phyloP scores from a whole-genome alignment of 2,888 invertebrate species.

The Dasypolia templi region DNA sequence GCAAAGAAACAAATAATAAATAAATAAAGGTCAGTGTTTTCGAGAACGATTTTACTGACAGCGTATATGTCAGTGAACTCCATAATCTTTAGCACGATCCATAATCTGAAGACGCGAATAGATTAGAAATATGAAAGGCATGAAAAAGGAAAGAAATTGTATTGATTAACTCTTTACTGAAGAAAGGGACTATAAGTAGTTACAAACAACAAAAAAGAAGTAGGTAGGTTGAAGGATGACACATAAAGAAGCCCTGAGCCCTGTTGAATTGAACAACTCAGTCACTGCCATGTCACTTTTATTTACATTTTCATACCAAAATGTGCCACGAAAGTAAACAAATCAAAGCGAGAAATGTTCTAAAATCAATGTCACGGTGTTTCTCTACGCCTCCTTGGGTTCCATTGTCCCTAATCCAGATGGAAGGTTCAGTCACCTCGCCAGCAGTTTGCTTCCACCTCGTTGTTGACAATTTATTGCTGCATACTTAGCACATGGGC shows the following conservation, averaged over 20 bases:
- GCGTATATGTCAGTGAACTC: constrained; percentile 62
- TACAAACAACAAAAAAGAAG: background rate
- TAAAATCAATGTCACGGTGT: constrained; percentile 72
- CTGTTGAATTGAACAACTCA: background rate
- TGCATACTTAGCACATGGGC: constrained; percentile 61
- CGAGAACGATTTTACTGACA: constrained; percentile 51
- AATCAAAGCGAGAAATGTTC: constrained; percentile 64
- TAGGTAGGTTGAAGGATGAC: background rate
- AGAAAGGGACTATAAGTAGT: background rate
- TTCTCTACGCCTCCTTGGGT: constrained; percentile 71
- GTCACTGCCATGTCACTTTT: background rate
- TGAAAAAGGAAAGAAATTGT: constrained; percentile 1
- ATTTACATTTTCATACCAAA: constrained; percentile 14
- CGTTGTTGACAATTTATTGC: constrained; percentile 78
- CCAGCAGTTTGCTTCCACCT: constrained; percentile 78
- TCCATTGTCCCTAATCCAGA: constrained; percentile 81
- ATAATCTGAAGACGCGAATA: constrained; percentile 39
- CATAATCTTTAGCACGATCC: constrained; percentile 56
- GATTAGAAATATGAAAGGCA: constrained; percentile 21
- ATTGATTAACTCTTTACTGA: constrained; percentile 6
- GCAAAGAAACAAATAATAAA: constrained; percentile 50
- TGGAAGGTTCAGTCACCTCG: constrained; percentile 78
- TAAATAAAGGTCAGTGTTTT: constrained; percentile 55
- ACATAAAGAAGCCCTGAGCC: background rate
- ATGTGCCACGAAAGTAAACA: constrained; percentile 38